phyloP scores from a whole-genome alignment of 2,888 invertebrate species.

The Mamestra brassicae region DNA sequence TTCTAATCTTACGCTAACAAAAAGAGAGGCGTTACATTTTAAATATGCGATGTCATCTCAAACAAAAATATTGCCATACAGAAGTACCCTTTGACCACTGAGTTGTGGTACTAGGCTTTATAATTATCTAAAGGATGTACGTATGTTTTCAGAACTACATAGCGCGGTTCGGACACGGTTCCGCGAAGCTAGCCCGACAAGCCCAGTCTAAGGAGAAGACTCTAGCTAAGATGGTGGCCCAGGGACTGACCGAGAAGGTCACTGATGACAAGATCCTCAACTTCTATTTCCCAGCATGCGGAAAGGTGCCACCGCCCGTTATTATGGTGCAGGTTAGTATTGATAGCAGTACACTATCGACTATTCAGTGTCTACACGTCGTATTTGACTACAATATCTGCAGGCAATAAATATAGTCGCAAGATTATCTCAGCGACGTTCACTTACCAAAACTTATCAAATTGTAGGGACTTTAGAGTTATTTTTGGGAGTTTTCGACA shows the following conservation, averaged over 20 bases:
- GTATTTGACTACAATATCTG: too few relatives aligned
- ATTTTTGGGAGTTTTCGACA: too few relatives aligned
- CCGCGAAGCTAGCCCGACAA: conserved; percentile 99
- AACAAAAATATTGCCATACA: not conserved
- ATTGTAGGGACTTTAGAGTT: too few relatives aligned
- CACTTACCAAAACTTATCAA: too few relatives aligned
- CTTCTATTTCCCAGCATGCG: conserved; percentile 99
- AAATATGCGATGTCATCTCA: conserved; percentile 23
- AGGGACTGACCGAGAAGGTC: conserved; percentile 99
- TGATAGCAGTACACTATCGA: too few relatives aligned
- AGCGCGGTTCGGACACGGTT: conserved; percentile 99
- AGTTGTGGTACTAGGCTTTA: not conserved
- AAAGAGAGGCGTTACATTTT: conserved; percentile 15
- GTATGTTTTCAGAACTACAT: conserved; percentile 95
- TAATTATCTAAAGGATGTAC: not conserved
- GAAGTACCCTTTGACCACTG: not conserved
- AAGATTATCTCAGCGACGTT: too few relatives aligned
- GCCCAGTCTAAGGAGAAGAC: conserved; percentile 99
- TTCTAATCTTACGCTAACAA: not conserved
- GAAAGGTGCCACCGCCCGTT: conserved; percentile 99
- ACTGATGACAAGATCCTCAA: conserved; percentile 96
- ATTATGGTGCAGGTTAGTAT: conserved; percentile 97
- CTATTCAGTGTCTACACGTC: too few relatives aligned
- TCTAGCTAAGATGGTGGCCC: conserved; percentile 99
- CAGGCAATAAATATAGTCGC: too few relatives aligned